Percentiles rank a stretch among this genome's conserved stretches.
Evolutionary conservation across 2,113 vertebrate species (phyloP).

Genomic region (Megaptera novaeangliae): DNA sequence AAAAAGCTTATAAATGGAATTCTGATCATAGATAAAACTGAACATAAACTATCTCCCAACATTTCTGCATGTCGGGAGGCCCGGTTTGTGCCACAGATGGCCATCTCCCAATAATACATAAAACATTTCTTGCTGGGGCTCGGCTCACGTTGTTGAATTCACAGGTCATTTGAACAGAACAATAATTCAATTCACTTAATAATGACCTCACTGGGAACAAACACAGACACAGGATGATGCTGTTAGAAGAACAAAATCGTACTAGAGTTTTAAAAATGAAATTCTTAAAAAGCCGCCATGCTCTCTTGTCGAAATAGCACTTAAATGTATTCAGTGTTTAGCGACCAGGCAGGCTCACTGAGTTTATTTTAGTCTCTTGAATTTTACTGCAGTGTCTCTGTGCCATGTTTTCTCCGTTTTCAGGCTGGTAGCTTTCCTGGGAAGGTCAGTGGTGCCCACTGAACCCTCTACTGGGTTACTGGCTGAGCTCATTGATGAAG

Average conservation of each 20-base stretch:
- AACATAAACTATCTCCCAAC: slow-evolving; percentile 70
- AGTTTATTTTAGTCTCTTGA: slow-evolving; percentile 60
- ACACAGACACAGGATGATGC: slow-evolving; percentile 32
- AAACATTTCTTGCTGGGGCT: slow-evolving; percentile 64
- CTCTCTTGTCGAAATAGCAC: slow-evolving; percentile 70
- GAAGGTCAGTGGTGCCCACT: slow-evolving; percentile 39
- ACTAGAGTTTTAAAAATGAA: slow-evolving; percentile 56
- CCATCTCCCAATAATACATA: slow-evolving; percentile 70
- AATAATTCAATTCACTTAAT: slow-evolving; percentile 63
- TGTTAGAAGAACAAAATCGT: slow-evolving; percentile 45
- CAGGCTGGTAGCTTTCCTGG: background rate
- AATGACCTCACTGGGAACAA: slow-evolving; percentile 58
- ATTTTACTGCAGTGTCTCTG: slow-evolving; percentile 44
- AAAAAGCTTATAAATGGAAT: slow-evolving; percentile 57
- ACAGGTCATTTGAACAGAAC: slow-evolving; percentile 47
- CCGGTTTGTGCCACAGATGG: slow-evolving; percentile 64
- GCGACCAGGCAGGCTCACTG: slow-evolving; percentile 53
- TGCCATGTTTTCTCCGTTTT: slow-evolving; percentile 13
- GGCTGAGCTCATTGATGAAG: slow-evolving; percentile 37
- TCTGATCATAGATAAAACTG: slow-evolving; percentile 63
- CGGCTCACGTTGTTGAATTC: slow-evolving; percentile 47
- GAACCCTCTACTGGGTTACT: slow-evolving; percentile 29
- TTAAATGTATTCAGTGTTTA: slow-evolving; percentile 61
- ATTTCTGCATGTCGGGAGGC: slow-evolving; percentile 63
- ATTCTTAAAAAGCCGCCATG: slow-evolving; percentile 57